Percentiles rank a stretch among this genome's conserved stretches.
phyloP scores from a whole-genome alignment of 1,140 invertebrate species.

The Ridgeia piscesae region DNA sequence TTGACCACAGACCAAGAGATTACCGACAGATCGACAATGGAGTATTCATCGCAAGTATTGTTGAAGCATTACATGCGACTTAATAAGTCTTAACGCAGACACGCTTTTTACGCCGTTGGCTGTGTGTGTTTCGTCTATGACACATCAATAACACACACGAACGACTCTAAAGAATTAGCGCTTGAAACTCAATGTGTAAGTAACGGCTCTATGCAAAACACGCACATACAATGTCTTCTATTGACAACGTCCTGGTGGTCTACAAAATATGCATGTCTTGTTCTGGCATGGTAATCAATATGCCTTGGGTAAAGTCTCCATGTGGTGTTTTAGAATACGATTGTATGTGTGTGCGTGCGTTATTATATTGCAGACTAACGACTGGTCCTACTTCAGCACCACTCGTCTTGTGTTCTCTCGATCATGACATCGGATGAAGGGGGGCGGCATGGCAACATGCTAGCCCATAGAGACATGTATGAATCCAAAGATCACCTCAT shows the following conservation, averaged over 20 bases:
- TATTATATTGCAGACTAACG: no score
- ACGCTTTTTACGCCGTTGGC: no score
- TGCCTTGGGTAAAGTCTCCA: not conserved
- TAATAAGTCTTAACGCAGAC: not conserved
- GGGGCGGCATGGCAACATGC: no score
- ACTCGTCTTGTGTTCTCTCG: no score
- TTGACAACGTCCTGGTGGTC: not conserved
- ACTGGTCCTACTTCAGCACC: no score
- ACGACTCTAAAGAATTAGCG: not conserved
- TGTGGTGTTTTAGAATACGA: no score
- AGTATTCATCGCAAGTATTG: not conserved
- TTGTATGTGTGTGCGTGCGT: no score
- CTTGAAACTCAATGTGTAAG: not conserved
- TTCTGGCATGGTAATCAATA: not conserved
- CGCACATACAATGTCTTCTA: not conserved
- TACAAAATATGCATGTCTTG: not conserved
- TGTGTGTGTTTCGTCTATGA: not conserved
- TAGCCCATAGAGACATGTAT: no score
- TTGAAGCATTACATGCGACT: not conserved
- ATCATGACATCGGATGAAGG: no score
- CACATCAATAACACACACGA: not conserved
- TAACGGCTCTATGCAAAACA: not conserved
- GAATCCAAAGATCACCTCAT: no score
- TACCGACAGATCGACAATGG: not conserved
- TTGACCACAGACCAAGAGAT: not conserved